Base-by-base conservation (phyloP, 1,140 invertebrate species). In the Antheraea pernyi region DNA sequence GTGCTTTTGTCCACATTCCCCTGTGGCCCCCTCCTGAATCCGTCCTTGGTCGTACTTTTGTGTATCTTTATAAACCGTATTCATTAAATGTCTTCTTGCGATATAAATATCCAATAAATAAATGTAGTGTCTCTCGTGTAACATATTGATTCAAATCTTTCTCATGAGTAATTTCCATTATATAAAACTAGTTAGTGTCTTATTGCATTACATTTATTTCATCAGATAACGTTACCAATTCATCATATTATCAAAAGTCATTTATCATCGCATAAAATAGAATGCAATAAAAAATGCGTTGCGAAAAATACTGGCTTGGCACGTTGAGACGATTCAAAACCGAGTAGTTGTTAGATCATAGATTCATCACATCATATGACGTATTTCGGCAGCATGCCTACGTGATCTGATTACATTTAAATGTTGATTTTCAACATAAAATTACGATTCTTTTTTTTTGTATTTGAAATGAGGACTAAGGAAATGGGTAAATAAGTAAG, bases 201-300 rank as follows among this genome's bases (percentile, higher is more conserved):
- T 19, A 30, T 48, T 65, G 10, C 64, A 48, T 48, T 61, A 19
- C 19, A 65, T 19, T 18, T 18, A 53, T 65, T 65, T 48, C 39
- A 19, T 19, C 39, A 46, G 64, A 65, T 42, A 42, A 9, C 19
- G 11, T 18, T 22, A 42, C 18, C n/a, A 48, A 65, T 65, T 42
- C 64, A 42, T 65, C 64, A 65, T 53, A 48, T 30, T 30, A 30
- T 65, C 64, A 48, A 19, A 10, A 42, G 18, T 65, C 8, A 65
- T 65, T 65, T 65, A 65, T 65, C 64, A 48, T 65, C 9, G 19
- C 42, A 19, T 46, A 19, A 46, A 46, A 19, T 19, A 65, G 42
- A 48, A 65, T 19, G 64, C 39, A 46, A 22, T 22, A 42, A 22
- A 22, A 19, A 48, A 9, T 46, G n/a, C 13, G 42, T 65, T 65